Evolutionary conservation across 1,140 invertebrate genomes (phyloP).

Genomic region (Cydia fagiglandana): DNA sequence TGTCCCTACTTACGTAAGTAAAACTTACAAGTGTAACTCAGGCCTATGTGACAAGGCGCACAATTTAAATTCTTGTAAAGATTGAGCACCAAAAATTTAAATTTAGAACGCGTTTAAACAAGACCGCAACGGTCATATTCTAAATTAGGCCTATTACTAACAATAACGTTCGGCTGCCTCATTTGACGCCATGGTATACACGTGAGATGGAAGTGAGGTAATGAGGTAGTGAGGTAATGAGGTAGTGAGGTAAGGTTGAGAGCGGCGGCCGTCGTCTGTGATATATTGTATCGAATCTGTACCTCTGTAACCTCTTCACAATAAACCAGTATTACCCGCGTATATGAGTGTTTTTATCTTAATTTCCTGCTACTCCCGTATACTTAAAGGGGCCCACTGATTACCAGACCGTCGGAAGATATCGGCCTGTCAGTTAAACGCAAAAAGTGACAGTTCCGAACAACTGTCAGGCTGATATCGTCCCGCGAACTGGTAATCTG

Average conservation of each 20-base stretch:
- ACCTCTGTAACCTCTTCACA: slow-evolving; percentile 41
- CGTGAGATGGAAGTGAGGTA: slow-evolving; percentile 11
- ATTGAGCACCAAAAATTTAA: neutral
- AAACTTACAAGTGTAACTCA: no score
- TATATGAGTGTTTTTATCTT: slow-evolving; percentile 36
- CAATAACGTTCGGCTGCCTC: slow-evolving; percentile 11
- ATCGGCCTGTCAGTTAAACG: no score
- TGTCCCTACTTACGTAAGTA: no score
- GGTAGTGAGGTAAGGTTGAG: slow-evolving; percentile 3
- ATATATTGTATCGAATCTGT: slow-evolving; percentile 37
- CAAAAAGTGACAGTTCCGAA: no score
- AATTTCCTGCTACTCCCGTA: neutral
- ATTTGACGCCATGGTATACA: slow-evolving; percentile 7
- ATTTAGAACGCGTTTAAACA: neutral
- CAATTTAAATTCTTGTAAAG: no score
- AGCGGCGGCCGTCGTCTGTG: slow-evolving; percentile 34
- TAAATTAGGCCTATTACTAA: slow-evolving; percentile 25
- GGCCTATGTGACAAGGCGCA: no score
- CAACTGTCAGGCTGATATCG: no score
- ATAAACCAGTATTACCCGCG: slow-evolving; percentile 49
- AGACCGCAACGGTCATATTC: slow-evolving; percentile 6
- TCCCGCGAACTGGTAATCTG: no score
- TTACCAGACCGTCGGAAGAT: no score
- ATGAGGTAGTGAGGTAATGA: slow-evolving; percentile 17
- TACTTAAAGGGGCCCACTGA: no score